Percentiles rank a stretch among this genome's conserved stretches.
Conservation (phyloP, 2,888 invertebrate species). For the Sarcophaga variegata region DNA sequence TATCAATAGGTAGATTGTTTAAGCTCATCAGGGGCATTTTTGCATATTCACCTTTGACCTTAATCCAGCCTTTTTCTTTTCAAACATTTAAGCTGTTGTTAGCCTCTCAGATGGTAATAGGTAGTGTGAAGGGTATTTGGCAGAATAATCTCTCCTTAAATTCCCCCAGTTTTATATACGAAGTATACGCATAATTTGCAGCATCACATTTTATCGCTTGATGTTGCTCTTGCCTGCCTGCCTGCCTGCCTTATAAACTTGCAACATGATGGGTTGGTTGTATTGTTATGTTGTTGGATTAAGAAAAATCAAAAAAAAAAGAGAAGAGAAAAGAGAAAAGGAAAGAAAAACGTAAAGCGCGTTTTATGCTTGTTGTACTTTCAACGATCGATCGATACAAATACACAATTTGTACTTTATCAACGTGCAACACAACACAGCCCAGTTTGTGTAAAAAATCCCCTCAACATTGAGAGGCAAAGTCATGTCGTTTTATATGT, state of each 20-base stretch:
- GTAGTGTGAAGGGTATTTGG: background rate
- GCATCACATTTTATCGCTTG: constrained; percentile 6
- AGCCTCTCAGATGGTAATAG: background rate
- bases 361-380: constrained; percentile 57
- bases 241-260: background rate
- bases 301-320: constrained; percentile 20
- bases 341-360: constrained; percentile 43
- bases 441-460: background rate
- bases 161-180: constrained; percentile 24
- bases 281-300: constrained; percentile 34
- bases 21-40: too few species aligned
- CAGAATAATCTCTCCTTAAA: background rate
- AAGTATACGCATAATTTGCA: constrained; percentile 63
- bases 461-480: constrained; percentile 5
- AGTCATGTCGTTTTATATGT: constrained; percentile 6
- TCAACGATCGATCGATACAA: constrained; percentile 57
- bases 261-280: constrained; percentile 37
- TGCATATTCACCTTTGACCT: too few species aligned
- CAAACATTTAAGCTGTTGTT: too few species aligned
- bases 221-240: background rate
- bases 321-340: too few species aligned
- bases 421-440: constrained; percentile 48
- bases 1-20: too few species aligned
- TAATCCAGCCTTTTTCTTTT: too few species aligned
- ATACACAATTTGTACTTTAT: constrained; percentile 64